A percentile compares a stretch with the other conserved stretches of the same genome.
Conservation (phyloP, 1,140 invertebrate genomes). For the Zaprionus nigranus region DNA sequence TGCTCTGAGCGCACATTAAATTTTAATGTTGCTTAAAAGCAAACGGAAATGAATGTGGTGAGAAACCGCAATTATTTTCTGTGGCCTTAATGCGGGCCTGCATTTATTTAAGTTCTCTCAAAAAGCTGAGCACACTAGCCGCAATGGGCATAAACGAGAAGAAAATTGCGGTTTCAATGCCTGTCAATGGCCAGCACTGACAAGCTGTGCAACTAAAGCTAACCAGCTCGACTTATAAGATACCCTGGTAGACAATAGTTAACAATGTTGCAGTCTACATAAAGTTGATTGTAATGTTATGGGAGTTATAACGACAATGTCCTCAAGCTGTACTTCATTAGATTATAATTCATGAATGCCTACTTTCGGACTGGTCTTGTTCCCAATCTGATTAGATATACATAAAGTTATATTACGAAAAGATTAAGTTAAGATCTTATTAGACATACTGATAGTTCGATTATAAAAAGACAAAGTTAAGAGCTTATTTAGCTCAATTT, state of each 20-base stretch:
- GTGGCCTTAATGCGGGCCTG: constrained; percentile 51
- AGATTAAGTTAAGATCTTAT: background rate
- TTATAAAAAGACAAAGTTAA: background rate
- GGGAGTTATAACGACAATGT: background rate
- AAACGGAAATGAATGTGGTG: constrained; percentile 32
- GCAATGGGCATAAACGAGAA: constrained; percentile 46
- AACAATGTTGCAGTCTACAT: background rate
- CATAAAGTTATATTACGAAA: background rate
- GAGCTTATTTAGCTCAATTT: background rate
- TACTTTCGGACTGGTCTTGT: background rate
- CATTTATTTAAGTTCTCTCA: constrained; percentile 71
- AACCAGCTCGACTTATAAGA: constrained; percentile 3
- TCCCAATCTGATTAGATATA: background rate
- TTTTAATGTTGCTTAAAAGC: constrained; percentile 57
- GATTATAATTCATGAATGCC: too few relatives aligned
- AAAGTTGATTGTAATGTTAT: background rate
- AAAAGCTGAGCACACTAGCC: constrained; percentile 36
- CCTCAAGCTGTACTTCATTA: background rate
- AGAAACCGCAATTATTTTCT: constrained; percentile 70
- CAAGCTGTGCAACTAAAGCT: constrained; percentile 23
- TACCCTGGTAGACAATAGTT: background rate
- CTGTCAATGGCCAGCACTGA: constrained; percentile 62
- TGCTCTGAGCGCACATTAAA: constrained; percentile 44
- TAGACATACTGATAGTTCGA: background rate
- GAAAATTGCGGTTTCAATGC: constrained; percentile 42